Evolutionary conservation across 2,797 vertebrate species (phyloP).

Genomic region (Acipenser ruthenus): DNA sequence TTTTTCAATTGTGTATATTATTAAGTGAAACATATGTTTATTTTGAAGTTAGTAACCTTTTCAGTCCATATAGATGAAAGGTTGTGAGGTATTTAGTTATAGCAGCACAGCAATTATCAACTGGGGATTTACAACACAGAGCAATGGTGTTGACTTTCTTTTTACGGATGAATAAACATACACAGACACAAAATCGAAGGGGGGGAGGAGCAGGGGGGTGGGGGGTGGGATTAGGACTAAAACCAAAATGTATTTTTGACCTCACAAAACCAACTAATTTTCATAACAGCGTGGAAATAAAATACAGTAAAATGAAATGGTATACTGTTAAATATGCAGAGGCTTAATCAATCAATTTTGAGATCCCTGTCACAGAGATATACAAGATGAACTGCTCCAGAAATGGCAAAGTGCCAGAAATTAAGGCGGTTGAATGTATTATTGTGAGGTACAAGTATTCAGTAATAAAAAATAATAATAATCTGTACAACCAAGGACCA

Average conservation of each 20-base stretch:
- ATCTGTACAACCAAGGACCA: slow-evolving; percentile 3
- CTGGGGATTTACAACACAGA: neutral
- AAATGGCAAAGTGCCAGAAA: neutral
- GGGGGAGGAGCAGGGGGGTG: neutral
- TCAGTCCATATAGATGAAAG: too few relatives aligned
- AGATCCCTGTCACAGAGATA: neutral
- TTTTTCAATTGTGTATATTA: too few relatives aligned
- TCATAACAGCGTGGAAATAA: too few relatives aligned
- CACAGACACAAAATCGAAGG: neutral
- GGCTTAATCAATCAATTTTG: slow-evolving; percentile 7
- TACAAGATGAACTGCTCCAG: slow-evolving; percentile 13
- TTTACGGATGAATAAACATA: neutral
- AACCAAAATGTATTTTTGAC: neutral
- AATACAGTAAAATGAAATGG: neutral
- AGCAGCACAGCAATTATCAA: neutral
- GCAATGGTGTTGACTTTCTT: neutral
- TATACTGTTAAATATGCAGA: neutral
- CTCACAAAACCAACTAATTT: too few relatives aligned
- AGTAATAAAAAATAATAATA: slow-evolving; percentile 11
- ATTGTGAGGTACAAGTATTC: slow-evolving; percentile 11
- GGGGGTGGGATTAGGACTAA: neutral
- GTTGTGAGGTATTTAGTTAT: neutral
- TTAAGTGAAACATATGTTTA: too few relatives aligned
- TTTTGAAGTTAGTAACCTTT: too few relatives aligned
- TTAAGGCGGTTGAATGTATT: slow-evolving; percentile 9